Conservation (phyloP, 2,888 invertebrate species). For the Oxytorus armatus region DNA sequence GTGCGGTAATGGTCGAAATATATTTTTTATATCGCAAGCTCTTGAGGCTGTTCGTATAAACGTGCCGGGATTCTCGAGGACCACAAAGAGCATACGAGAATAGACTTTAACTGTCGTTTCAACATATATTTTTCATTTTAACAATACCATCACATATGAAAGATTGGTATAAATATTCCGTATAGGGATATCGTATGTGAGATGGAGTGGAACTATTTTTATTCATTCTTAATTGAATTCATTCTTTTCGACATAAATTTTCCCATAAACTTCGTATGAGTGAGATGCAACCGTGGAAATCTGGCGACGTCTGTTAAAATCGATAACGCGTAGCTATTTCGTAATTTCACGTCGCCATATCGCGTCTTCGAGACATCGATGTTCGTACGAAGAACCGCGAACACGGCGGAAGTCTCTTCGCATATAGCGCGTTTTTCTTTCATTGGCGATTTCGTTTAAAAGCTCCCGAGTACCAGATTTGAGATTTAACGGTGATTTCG, state of each 20-base stretch:
- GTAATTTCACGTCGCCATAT: conserved; percentile 26
- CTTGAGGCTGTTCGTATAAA: too few species aligned
- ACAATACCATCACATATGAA: too few species aligned
- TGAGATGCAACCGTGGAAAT: neutral
- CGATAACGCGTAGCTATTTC: conserved; percentile 16
- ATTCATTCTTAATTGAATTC: too few species aligned
- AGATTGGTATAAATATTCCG: too few species aligned
- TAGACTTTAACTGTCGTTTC: too few species aligned
- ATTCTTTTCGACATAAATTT: neutral
- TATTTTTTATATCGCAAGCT: too few species aligned
- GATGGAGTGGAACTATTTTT: neutral
- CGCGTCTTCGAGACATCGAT: conserved; percentile 3
- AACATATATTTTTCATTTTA: too few species aligned
- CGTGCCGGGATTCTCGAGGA: too few species aligned
- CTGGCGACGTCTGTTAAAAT: neutral
- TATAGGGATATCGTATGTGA: too few species aligned
- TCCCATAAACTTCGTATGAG: too few species aligned
- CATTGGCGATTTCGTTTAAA: conserved; percentile 43
- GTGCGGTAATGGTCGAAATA: too few species aligned
- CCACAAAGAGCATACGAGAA: too few species aligned
- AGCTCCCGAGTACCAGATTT: conserved; percentile 24
- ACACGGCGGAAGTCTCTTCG: neutral
- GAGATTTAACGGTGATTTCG: conserved; percentile 42
- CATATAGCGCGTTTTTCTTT: conserved; percentile 12
- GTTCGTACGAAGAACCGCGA: neutral